Evolutionary conservation across 64 coral and sea anemone genomes (phyloP).

Genomic region (Platygyra sinensis): DNA sequence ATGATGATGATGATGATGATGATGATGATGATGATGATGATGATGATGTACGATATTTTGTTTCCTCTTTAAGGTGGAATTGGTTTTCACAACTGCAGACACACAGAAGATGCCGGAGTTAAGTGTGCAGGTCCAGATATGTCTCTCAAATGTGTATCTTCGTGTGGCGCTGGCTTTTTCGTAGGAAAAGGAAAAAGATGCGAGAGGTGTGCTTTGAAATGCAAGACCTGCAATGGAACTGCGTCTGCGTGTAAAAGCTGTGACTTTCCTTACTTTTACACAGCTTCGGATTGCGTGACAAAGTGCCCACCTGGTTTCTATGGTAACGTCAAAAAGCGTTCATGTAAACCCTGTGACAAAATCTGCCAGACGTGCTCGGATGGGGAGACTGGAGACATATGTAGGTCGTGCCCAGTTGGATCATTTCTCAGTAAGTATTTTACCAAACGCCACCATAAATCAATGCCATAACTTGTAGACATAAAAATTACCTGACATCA

Average conservation of each 20-base stretch:
- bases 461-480: too few relatives aligned
- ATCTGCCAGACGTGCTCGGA: constrained; percentile 55
- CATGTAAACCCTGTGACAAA: constrained; percentile 28
- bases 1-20: not conserved
- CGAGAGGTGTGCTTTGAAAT: constrained; percentile 56
- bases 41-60: too few relatives aligned
- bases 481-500: too few relatives aligned
- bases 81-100: constrained; percentile 77
- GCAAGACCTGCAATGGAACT: constrained; percentile 45
- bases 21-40: too few relatives aligned
- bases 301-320: constrained; percentile 55
- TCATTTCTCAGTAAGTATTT: constrained; percentile 46
- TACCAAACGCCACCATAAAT: too few relatives aligned
- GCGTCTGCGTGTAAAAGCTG: constrained; percentile 56
- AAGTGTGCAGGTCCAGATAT: constrained; percentile 77
- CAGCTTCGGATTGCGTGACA: constrained; percentile 12
- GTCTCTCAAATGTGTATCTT: constrained; percentile 54
- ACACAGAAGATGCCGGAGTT: constrained; percentile 77
- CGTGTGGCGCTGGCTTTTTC: constrained; percentile 64
- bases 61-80: constrained; percentile 28
- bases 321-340: constrained; percentile 28
- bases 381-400: constrained; percentile 39
- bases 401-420: constrained; percentile 45
- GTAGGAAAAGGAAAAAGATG: constrained; percentile 39
- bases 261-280: constrained; percentile 42